Percentiles rank a stretch among this genome's conserved stretches.
phyloP scores from a whole-genome alignment of 2,797 vertebrate species.

The Helicolenus hilgendorfi region DNA sequence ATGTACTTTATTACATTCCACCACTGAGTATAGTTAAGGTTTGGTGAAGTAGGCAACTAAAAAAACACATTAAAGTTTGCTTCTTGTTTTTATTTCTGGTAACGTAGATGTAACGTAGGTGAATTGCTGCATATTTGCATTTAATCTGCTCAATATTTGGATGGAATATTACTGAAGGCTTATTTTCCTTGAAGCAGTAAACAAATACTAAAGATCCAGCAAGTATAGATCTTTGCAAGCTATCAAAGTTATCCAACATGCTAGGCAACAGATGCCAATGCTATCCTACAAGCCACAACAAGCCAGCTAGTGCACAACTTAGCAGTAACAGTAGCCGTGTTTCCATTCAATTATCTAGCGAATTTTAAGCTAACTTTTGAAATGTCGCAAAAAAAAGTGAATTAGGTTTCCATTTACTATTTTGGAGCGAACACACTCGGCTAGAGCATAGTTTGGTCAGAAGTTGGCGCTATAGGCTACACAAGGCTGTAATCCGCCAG shows the following conservation, averaged over 20 bases:
- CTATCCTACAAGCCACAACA: background rate
- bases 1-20: too few species aligned
- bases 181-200: background rate
- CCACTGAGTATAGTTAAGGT: too few species aligned
- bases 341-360: too few species aligned
- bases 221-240: background rate
- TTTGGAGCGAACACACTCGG: too few species aligned
- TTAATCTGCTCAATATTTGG: background rate
- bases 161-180: background rate
- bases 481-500: too few species aligned
- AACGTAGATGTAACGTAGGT: too few species aligned
- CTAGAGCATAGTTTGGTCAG: too few species aligned
- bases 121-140: too few species aligned
- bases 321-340: background rate
- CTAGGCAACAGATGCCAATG: background rate
- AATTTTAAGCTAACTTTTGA: too few species aligned
- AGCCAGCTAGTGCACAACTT: background rate
- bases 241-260: background rate
- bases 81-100: background rate
- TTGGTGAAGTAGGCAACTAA: too few species aligned
- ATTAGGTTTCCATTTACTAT: too few species aligned
- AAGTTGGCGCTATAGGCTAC: rapidly evolving
- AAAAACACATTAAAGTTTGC: background rate
- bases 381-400: too few species aligned
- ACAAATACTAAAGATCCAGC: background rate